phyloP scores from a whole-genome alignment of 2,797 vertebrate genomes.

The Prionace glauca region DNA sequence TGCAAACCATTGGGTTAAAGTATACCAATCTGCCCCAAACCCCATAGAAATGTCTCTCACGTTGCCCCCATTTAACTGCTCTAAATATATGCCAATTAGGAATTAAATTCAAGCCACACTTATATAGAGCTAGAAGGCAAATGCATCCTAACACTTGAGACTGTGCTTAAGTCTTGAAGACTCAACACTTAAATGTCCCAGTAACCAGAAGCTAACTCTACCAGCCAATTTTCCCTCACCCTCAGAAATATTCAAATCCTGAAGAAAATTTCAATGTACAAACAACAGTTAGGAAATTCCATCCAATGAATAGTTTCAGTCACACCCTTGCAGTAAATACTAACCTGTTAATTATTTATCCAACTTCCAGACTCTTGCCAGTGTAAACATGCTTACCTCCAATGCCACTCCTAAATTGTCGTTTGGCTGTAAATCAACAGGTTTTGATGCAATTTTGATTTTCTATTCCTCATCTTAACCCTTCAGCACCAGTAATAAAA shows the following conservation, averaged over 20 bases:
- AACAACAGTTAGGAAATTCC: not conserved
- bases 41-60: not conserved
- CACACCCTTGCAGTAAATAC: constrained; percentile 31
- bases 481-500: not conserved
- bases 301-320: not conserved
- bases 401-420: not conserved
- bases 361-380: not conserved
- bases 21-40: not conserved
- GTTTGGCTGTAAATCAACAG: not conserved
- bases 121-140: not conserved
- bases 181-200: not conserved
- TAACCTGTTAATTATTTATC: constrained; percentile 37
- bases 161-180: not conserved
- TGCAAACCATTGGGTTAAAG: not conserved
- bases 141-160: not conserved
- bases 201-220: not conserved
- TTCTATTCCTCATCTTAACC: not conserved
- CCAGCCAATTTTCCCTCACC: not conserved
- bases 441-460: not conserved
- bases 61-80: not conserved
- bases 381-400: constrained; percentile 22
- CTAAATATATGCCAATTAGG: not conserved
- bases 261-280: not conserved
- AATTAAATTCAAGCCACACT: not conserved
- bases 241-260: not conserved